phyloP scores from a whole-genome alignment of 1,140 invertebrate genomes.

The Dinothrombium tinctorium region DNA sequence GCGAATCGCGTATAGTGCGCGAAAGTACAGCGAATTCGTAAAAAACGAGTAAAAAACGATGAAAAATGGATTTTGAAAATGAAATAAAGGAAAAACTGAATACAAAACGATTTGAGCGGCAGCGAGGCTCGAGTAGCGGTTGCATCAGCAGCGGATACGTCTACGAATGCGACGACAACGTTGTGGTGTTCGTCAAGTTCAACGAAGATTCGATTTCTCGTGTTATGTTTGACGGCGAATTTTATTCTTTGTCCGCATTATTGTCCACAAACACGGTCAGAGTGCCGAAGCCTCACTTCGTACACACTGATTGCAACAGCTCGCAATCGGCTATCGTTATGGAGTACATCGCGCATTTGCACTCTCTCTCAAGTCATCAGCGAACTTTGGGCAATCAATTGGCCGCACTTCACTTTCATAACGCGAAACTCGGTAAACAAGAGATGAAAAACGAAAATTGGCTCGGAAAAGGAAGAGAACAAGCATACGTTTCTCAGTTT shows the following conservation, averaged over 20 bases:
- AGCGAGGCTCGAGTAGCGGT: too few relatives aligned
- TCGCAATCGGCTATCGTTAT: conserved; percentile 24
- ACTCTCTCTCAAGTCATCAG: conserved; percentile 18
- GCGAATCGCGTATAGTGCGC: too few relatives aligned
- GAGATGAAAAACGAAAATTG: conserved; percentile 4
- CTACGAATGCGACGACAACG: conserved; percentile 26
- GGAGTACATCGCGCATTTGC: conserved; percentile 29
- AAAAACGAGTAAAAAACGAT: too few relatives aligned
- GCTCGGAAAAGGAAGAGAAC: not conserved
- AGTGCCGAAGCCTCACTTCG: conserved; percentile 27
- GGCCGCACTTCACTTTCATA: conserved; percentile 20
- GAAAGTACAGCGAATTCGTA: too few relatives aligned
- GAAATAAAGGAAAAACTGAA: too few relatives aligned
- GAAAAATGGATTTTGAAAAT: too few relatives aligned
- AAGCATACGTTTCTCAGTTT: conserved; percentile 26
- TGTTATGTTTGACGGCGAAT: conserved; percentile 33
- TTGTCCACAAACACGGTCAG: conserved; percentile 24
- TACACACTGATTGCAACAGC: conserved; percentile 18
- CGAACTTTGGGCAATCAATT: conserved; percentile 26
- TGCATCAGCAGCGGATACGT: conserved; percentile 18
- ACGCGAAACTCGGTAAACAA: conserved; percentile 5
- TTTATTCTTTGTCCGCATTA: conserved; percentile 27
- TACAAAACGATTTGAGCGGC: too few relatives aligned
- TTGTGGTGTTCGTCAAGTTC: conserved; percentile 26
- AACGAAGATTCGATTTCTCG: conserved; percentile 24